Evolutionary conservation across 1,140 invertebrate species (phyloP).

Genomic region (Homarus americanus): DNA sequence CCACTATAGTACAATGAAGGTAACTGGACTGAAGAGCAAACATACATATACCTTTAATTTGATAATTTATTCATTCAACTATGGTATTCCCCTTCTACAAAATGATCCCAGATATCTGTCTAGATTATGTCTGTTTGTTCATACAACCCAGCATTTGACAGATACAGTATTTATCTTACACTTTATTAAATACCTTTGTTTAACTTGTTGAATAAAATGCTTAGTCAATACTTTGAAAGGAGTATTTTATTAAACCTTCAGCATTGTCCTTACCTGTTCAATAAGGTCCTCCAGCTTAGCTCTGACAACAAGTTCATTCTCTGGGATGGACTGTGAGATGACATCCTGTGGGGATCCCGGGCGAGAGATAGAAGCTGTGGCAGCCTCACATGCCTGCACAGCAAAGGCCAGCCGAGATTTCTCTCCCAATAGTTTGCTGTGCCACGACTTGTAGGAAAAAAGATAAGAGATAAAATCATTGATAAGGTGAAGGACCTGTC

Average conservation of each 20-base stretch:
- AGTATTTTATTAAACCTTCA: not conserved
- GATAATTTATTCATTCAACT: too few species aligned
- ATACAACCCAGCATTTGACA: too few species aligned
- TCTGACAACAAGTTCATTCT: constrained; percentile 89
- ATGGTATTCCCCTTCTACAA: too few species aligned
- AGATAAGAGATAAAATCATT: constrained; percentile 4
- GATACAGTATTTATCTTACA: constrained; percentile 4
- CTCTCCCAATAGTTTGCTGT: constrained; percentile 91
- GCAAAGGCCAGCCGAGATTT: constrained; percentile 91
- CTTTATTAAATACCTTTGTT: not conserved
- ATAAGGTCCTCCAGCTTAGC: constrained; percentile 90
- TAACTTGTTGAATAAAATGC: too few species aligned
- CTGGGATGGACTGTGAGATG: constrained; percentile 88
- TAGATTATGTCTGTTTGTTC: too few species aligned
- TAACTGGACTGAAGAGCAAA: too few species aligned
- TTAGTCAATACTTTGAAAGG: too few species aligned
- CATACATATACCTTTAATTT: too few species aligned
- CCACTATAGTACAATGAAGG: too few species aligned
- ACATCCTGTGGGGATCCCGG: constrained; percentile 92
- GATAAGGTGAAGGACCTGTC: too few species aligned
- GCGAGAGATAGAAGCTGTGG: constrained; percentile 92
- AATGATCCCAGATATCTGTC: too few species aligned
- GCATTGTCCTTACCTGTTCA: constrained; percentile 86
- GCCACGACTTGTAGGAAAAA: constrained; percentile 82
- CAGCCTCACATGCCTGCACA: constrained; percentile 94